Evolutionary conservation across 2,113 vertebrate genomes (phyloP).

Genomic region (Phyllostomus hastatus): DNA sequence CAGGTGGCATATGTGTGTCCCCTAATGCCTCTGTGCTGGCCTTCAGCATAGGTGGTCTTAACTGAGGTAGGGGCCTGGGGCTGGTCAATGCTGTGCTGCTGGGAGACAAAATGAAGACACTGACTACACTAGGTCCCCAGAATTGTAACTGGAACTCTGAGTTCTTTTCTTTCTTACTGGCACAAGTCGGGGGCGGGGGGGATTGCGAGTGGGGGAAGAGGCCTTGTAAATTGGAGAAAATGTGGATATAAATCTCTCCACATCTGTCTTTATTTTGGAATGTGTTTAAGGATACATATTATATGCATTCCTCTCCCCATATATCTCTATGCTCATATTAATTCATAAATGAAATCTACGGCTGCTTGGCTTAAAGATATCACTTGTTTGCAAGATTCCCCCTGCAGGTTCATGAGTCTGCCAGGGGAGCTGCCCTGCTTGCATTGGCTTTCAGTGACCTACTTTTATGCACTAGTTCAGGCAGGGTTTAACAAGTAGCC

Average conservation of each 20-base stretch:
- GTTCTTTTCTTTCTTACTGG: not conserved
- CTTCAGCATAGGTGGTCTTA: not conserved
- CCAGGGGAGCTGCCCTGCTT: conserved; percentile 60
- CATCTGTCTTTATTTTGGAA: not conserved
- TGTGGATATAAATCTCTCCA: not conserved
- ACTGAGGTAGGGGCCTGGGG: not conserved
- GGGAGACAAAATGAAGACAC: not conserved
- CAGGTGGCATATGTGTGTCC: not conserved
- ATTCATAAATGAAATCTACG: conserved; percentile 68
- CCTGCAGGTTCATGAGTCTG: conserved; percentile 46
- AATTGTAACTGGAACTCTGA: not conserved
- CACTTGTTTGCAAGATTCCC: conserved; percentile 55
- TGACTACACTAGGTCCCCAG: not conserved
- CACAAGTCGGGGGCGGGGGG: no score
- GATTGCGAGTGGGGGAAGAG: not conserved
- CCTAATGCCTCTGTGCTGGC: not conserved
- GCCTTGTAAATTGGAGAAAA: not conserved
- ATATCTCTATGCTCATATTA: conserved; percentile 18
- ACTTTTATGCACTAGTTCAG: conserved; percentile 30
- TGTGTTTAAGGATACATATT: conserved; percentile 15
- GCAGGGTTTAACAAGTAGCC: not conserved
- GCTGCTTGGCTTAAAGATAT: conserved; percentile 40
- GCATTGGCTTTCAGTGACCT: conserved; percentile 61
- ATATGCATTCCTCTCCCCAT: not conserved
- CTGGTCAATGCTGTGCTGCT: not conserved